A percentile compares a stretch with the other conserved stretches of the same genome.
Evolutionary conservation across 92 coral and sea anemone genomes (phyloP).

Genomic region (Scolanthus callimorphus): DNA sequence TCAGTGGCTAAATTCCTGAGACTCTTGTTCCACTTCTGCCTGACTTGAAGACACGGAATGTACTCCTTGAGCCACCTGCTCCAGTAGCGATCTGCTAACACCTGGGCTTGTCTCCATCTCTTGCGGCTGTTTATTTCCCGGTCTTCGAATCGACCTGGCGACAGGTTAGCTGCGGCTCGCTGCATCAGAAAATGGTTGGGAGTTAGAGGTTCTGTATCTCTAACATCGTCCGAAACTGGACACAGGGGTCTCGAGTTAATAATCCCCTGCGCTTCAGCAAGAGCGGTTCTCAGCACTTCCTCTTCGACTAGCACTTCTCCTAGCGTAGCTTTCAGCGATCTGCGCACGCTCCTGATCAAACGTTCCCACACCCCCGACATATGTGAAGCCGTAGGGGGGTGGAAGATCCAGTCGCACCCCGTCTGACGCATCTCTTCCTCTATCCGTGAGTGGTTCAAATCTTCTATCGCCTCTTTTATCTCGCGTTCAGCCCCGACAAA

Average conservation of each 20-base stretch:
- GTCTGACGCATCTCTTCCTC: neutral
- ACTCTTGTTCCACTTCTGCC: constrained; percentile 41
- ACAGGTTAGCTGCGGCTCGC: constrained; percentile 1
- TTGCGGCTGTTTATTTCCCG: constrained; percentile 16
- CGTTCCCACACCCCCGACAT: constrained; percentile 56
- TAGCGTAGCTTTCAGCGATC: constrained; percentile 17
- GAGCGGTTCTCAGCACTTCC: constrained; percentile 16
- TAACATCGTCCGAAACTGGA: constrained; percentile 23
- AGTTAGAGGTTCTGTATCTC: constrained; percentile 27
- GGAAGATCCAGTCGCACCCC: constrained; percentile 7
- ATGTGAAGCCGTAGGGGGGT: constrained; percentile 44
- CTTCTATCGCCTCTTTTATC: constrained; percentile 16
- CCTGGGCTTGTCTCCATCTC: constrained; percentile 35
- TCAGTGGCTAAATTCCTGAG: constrained; percentile 23
- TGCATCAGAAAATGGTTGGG: constrained; percentile 38
- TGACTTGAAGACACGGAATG: constrained; percentile 36
- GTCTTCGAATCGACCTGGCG: constrained; percentile 42
- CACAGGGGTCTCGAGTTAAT: constrained; percentile 39
- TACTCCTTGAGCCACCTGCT: constrained; percentile 48
- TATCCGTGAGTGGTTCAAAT: constrained; percentile 6
- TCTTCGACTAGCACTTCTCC: constrained; percentile 13
- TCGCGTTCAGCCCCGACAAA: constrained; percentile 67
- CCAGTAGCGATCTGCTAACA: constrained; percentile 58
- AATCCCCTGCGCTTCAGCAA: constrained; percentile 32
- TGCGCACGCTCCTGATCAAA: constrained; percentile 21